Evolutionary conservation across 2,888 invertebrate genomes (phyloP).

Genomic region (Zhuqinia jingwanae): DNA sequence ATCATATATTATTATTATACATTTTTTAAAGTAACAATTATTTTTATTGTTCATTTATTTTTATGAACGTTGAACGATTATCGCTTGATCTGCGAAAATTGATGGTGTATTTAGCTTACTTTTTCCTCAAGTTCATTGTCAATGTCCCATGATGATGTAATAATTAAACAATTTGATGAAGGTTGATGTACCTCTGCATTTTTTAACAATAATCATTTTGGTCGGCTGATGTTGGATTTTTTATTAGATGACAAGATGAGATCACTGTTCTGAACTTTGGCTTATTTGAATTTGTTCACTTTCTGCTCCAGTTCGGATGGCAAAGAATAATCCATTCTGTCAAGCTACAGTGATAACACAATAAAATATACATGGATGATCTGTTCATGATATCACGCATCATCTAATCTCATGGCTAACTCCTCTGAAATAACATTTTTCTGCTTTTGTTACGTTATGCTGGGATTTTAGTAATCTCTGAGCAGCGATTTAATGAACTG

Average conservation of each 20-base stretch:
- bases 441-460: no score
- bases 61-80: neutral
- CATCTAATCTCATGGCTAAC: no score
- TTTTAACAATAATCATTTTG: neutral
- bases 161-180: neutral
- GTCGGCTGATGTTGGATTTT: neutral
- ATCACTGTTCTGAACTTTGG: conserved; percentile 35
- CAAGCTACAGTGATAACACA: conserved; percentile 46
- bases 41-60: neutral
- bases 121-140: conserved; percentile 12
- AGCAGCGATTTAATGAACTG: no score
- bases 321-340: conserved; percentile 72
- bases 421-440: no score
- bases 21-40: no score
- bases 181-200: neutral
- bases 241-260: conserved; percentile 25
- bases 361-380: neutral
- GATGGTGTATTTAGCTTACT: neutral
- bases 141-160: conserved; percentile 1
- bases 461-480: no score
- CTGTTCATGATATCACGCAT: neutral
- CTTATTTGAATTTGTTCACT: conserved; percentile 68
- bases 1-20: no score
- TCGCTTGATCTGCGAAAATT: neutral
- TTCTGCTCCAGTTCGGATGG: conserved; percentile 72